Percentiles rank a stretch among this genome's conserved stretches.
Conservation (phyloP, 2,888 invertebrate species). For the Melanchra persicariae region DNA sequence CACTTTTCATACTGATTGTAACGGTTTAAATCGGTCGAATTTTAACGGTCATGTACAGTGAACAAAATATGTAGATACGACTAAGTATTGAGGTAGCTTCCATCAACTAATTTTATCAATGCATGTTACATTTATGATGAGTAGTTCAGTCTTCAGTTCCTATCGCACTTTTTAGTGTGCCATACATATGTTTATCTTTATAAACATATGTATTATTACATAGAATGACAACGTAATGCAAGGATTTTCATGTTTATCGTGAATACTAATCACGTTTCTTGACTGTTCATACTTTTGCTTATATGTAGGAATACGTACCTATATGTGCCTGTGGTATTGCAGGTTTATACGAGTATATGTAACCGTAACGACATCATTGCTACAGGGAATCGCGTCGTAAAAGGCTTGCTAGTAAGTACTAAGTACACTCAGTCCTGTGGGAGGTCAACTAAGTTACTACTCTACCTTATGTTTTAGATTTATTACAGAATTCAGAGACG, state of each 20-base stretch:
- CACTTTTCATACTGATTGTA: not conserved
- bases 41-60: too few relatives aligned
- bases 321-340: too few relatives aligned
- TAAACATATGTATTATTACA: too few relatives aligned
- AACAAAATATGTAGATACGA: too few relatives aligned
- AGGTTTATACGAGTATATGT: not conserved
- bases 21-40: too few relatives aligned
- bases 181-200: not conserved
- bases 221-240: not conserved
- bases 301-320: too few relatives aligned
- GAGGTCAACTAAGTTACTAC: constrained; percentile 52
- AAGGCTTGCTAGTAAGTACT: constrained; percentile 59
- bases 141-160: too few relatives aligned
- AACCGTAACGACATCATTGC: constrained; percentile 41
- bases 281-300: not conserved
- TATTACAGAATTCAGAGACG: constrained; percentile 25
- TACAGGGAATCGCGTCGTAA: constrained; percentile 62
- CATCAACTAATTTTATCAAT: too few relatives aligned
- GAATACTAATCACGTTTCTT: not conserved
- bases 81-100: too few relatives aligned
- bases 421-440: constrained; percentile 48
- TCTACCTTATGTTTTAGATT: constrained; percentile 44
- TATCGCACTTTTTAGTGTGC: not conserved
- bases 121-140: not conserved
- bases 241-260: not conserved